Conservation (phyloP, 2,113 vertebrate genomes). For the Morone saxatilis region DNA sequence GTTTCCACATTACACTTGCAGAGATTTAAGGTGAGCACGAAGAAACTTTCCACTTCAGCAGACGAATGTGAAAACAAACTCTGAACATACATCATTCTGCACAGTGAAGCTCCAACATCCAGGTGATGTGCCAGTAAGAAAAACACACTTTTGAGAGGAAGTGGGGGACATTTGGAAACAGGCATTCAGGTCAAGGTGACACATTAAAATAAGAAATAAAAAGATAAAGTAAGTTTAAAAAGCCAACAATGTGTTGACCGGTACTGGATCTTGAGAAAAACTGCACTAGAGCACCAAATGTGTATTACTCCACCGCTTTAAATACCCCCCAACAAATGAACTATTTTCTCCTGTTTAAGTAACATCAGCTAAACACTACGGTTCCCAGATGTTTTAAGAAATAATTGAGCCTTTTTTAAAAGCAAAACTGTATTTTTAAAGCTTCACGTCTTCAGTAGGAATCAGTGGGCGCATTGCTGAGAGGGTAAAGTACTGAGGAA, state of each 20-base stretch:
- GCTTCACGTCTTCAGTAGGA: background rate
- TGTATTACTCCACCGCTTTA: background rate
- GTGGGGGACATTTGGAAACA: background rate
- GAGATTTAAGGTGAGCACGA: background rate
- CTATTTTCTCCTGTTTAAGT: background rate
- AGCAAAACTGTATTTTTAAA: background rate
- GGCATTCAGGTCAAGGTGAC: background rate
- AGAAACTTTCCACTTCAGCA: background rate
- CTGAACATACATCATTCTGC: background rate
- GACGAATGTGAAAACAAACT: background rate
- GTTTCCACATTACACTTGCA: background rate
- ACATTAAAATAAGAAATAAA: background rate
- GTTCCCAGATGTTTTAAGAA: no score
- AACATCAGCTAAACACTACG: no score
- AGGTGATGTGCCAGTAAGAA: background rate
- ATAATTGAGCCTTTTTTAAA: background rate
- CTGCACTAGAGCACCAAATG: background rate
- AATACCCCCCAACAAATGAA: background rate
- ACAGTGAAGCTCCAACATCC: background rate
- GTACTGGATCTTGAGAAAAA: no score
- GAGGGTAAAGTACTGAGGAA: no score
- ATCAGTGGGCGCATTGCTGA: background rate
- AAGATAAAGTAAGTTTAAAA: no score
- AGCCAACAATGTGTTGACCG: no score
- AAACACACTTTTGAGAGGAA: background rate